phyloP scores from a whole-genome alignment of 2,888 invertebrate species.

The Lasioglossum oenotherae region DNA sequence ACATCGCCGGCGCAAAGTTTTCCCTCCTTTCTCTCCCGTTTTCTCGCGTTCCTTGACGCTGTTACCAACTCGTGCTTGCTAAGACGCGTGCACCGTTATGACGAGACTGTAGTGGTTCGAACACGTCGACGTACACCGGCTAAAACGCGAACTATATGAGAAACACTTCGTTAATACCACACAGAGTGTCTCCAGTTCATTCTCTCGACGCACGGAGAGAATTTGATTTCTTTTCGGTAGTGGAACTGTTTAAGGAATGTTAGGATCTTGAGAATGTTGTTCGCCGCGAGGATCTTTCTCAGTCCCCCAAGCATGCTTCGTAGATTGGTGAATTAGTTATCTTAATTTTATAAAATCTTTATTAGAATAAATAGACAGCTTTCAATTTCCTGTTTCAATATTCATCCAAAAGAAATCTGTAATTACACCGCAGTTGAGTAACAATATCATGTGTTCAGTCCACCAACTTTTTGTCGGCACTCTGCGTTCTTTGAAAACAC shows the following conservation, averaged over 20 bases:
- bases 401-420: background rate
- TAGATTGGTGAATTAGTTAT: background rate
- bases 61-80: slow-evolving; percentile 8
- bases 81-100: slow-evolving; percentile 19
- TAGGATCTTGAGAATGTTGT: background rate
- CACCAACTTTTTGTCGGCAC: background rate
- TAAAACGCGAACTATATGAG: background rate
- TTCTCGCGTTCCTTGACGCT: slow-evolving; percentile 17
- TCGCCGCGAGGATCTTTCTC: background rate
- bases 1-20: slow-evolving; percentile 39
- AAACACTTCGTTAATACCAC: background rate
- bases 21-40: slow-evolving; percentile 30
- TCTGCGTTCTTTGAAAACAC: background rate
- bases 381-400: background rate
- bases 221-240: slow-evolving; percentile 1
- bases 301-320: background rate
- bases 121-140: slow-evolving; percentile 1
- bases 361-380: background rate
- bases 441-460: background rate
- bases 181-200: background rate
- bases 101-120: slow-evolving; percentile 31
- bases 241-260: background rate
- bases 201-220: background rate
- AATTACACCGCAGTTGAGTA: background rate
- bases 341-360: background rate